Evolutionary conservation across 2,797 vertebrate genomes (phyloP).

Genomic region (Lagocephalus sceleratus): DNA sequence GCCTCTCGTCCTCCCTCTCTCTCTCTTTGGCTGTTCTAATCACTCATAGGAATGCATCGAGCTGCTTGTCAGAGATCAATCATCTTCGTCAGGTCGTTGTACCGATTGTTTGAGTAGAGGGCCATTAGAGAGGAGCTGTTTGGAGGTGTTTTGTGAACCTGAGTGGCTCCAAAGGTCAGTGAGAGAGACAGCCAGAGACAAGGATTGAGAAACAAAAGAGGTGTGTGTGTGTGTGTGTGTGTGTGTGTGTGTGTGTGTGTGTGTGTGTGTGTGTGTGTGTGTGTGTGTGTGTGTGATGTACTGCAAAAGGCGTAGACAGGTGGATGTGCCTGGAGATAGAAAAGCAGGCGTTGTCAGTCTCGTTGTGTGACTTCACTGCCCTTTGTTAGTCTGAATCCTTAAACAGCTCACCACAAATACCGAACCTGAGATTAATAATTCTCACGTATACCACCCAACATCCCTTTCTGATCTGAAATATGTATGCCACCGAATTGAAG

Average conservation of each 20-base stretch:
- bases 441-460: slow-evolving; percentile 74
- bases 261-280: slow-evolving; percentile 8
- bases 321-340: slow-evolving; percentile 47
- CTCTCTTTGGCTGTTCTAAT: slow-evolving; percentile 75
- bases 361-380: slow-evolving; percentile 71
- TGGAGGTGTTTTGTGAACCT: slow-evolving; percentile 83
- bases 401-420: slow-evolving; percentile 76
- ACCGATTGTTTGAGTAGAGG: slow-evolving; percentile 81
- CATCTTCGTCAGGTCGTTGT: slow-evolving; percentile 79
- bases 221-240: slow-evolving; percentile 2
- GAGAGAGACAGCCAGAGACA: slow-evolving; percentile 61
- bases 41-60: slow-evolving; percentile 80
- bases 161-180: slow-evolving; percentile 82
- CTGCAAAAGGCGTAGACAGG: slow-evolving; percentile 45
- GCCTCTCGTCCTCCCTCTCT: slow-evolving; percentile 63
- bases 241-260: slow-evolving; percentile 7
- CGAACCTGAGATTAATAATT: slow-evolving; percentile 81
- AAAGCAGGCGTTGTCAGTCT: slow-evolving; percentile 73
- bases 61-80: slow-evolving; percentile 84
- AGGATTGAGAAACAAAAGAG: slow-evolving; percentile 42
- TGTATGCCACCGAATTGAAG: slow-evolving; percentile 61
- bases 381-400: slow-evolving; percentile 84
- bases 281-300: slow-evolving; percentile 9
- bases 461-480: slow-evolving; percentile 77
- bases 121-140: slow-evolving; percentile 84